These are phyloP conservation scores for Heliornis fulica DNA, from an alignment of 2,113 vertebrate genomes.

Conservation along the genomic window DNA sequence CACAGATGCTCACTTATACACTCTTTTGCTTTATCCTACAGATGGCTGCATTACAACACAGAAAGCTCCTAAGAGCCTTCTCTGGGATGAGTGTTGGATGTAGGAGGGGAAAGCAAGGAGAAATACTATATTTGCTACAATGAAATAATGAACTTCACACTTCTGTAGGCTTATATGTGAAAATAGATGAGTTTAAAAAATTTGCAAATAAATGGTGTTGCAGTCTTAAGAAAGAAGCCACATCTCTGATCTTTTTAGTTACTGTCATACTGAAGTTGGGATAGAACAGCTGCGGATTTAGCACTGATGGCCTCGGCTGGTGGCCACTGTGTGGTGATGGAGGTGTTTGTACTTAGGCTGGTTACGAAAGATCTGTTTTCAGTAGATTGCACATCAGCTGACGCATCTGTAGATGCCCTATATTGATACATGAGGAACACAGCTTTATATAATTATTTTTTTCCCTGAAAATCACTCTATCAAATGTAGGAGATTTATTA, in stretches of 20 bases:
- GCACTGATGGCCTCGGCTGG: background rate
- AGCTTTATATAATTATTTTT: background rate
- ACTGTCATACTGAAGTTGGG: background rate
- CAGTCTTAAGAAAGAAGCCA: background rate
- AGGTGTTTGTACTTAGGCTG: background rate
- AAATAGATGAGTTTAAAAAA: background rate
- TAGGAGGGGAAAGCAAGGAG: background rate
- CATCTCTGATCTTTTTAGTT: background rate
- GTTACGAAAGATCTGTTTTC: background rate
- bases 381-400: background rate
- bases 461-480: background rate
- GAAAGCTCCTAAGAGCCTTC: background rate
- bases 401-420: background rate
- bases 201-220: background rate
- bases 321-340: background rate
- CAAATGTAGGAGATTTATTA: background rate
- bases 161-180: background rate
- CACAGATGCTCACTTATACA: background rate
- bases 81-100: background rate
- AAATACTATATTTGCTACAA: background rate
- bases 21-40: background rate
- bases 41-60: background rate
- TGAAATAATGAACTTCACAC: background rate
- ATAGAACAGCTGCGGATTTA: background rate
- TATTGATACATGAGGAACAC: background rate